Base-by-base conservation (phyloP, 2,888 invertebrate species). In the Drymonia ruficornis region DNA sequence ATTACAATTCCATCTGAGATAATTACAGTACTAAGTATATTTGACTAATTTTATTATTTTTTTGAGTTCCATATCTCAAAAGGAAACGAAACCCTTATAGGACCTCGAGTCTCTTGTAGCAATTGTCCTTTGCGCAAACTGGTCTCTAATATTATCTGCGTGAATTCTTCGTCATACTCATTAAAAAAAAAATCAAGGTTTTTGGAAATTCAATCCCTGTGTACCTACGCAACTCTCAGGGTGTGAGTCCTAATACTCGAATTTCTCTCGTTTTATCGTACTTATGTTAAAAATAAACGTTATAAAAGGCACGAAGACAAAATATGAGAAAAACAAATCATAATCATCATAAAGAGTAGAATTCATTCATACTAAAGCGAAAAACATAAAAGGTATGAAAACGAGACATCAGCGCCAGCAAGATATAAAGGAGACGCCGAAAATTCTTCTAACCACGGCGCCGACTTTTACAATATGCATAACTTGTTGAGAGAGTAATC, bases 401-500 rank as follows among this genome's bases (percentile, higher is more conserved):
- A 86, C 81, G 82, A 83, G 82, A 84, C 80, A 84, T 83, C 85
- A 82, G 76, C 81, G 75, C 75, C 77, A 69, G 77, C 78, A 81
- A 79, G 78, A 81, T 76, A 79, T 83, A 83, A 87, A 84, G 78
- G 74, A 78, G 78, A 84, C 78, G 80, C 81, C 87, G 70, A 87
- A 85, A 87, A 84, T 83, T 86, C 82, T 77, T 82, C 78, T 81
- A 81, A 83, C 85, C 85, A 53, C 70, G 78, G 77, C 80, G 76
- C 68, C 70, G 78, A 86, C 85, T 88, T 85, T 83, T 89, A 89
- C 88, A 91, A 89, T 91, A 91, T 91, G 90, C 91, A 91, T 91
- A 91, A 90, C 91, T 91, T 90, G 90, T 90, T 91, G 89, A 89
- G 86, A 89, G 90, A 87, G 91, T 91, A 92, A 92, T 92, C 92